Evolutionary conservation across 2,113 vertebrate genomes (phyloP).

Genomic region (Forbesichthys agassizii): DNA sequence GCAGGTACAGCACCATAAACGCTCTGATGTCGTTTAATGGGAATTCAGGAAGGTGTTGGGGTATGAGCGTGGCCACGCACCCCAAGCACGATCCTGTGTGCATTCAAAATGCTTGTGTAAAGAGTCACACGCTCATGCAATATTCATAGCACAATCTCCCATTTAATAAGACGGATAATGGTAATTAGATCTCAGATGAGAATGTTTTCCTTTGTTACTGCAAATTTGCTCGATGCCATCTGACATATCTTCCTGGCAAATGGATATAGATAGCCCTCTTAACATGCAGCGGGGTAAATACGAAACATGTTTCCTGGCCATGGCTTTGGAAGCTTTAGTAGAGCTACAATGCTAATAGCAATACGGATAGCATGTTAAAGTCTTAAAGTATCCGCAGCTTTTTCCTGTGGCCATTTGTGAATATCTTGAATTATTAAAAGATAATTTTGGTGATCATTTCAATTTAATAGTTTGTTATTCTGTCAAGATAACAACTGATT

Average conservation of each 20-base stretch:
- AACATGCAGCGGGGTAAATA: constrained; percentile 8
- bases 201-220: constrained; percentile 53
- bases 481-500: too few species aligned
- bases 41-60: constrained; percentile 4
- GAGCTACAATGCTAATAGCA: too few species aligned
- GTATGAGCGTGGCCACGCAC: constrained; percentile 1
- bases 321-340: too few species aligned
- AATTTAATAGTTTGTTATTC: too few species aligned
- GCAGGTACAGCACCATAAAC: not conserved
- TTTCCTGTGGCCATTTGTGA: too few species aligned
- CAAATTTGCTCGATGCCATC: constrained; percentile 49
- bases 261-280: constrained; percentile 57
- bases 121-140: constrained; percentile 42
- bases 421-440: too few species aligned
- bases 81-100: not conserved
- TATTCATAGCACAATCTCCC: constrained; percentile 53
- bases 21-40: constrained; percentile 14
- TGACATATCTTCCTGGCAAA: constrained; percentile 47
- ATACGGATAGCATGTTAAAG: too few species aligned
- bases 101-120: constrained; percentile 9
- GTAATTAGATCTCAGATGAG: constrained; percentile 56
- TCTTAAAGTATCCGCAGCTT: too few species aligned
- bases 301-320: too few species aligned
- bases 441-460: too few species aligned
- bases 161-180: constrained; percentile 66